Base-by-base conservation (phyloP, 2,888 invertebrate genomes). In the Stegophylla sp. region DNA sequence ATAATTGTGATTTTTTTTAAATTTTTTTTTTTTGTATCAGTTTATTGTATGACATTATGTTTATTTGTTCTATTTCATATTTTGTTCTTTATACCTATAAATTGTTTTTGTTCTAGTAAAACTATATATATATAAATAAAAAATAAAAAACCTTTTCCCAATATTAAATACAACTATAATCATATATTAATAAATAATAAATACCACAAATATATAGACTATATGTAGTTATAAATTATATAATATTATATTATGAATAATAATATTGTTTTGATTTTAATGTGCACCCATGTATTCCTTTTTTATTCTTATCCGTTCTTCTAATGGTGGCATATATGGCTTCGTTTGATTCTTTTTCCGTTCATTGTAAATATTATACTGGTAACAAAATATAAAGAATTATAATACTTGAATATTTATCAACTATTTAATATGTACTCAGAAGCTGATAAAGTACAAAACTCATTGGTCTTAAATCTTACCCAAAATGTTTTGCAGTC, bases 401-500 rank as follows among this genome's bases (percentile, higher is more conserved):
- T 28, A 41, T 12, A 56, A 41, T 28, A 23, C 15, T 34, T 28
- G 28, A 56, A 12, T 10, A 9, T 5, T 34, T 34, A 5, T 7
- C 26, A 73, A 13, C 0, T 4, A 41, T 34, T 20, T 34, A 7
- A 34, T n/a, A n/a, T 63, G 7, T 0, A 34, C 10, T 63, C 34
- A 34, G 20, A 64, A 64, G 26, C 23, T 23, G 23, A 5, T n/a
- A 23, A 10, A 20, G 12, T 56, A 20, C 34, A 23, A 56, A 56
- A 10, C 56, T 9, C 23, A 56, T 23, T 20, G 4, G 12, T 15
- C 5, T 4, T 12, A 26, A 72, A 76, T 9, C 48, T 26, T 82
- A 82, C 76, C 82, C 82, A 83, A 82, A 83, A 82, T 41, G 51
- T 74, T 82, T 82, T 79, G 63, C 82, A 83, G 28, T 74, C 59